phyloP scores from a whole-genome alignment of 1,140 invertebrate genomes.

The Drosophila fuyamai region DNA sequence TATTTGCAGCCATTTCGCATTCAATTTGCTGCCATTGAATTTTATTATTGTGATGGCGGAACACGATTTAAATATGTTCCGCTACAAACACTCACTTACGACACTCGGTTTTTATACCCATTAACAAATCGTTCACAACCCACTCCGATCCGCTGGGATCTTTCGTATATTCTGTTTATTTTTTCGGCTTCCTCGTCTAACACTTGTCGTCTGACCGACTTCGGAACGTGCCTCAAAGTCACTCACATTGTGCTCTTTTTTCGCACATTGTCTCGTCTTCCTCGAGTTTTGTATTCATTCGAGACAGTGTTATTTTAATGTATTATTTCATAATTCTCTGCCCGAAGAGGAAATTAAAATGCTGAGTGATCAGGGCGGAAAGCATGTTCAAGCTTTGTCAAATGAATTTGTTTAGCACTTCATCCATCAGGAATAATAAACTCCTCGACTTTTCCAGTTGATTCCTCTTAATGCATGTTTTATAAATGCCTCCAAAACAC shows the following conservation, averaged over 20 bases:
- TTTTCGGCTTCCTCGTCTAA: slow-evolving; percentile 41
- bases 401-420: slow-evolving; percentile 3
- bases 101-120: slow-evolving; percentile 40
- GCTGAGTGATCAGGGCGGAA: not conserved
- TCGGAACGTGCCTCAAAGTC: slow-evolving; percentile 50
- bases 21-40: slow-evolving; percentile 66
- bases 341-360: slow-evolving; percentile 8
- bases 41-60: slow-evolving; percentile 32
- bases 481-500: slow-evolving; percentile 20
- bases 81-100: slow-evolving; percentile 31
- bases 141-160: slow-evolving; percentile 5
- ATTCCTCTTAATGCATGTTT: slow-evolving; percentile 13
- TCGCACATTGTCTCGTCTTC: slow-evolving; percentile 7
- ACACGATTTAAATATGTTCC: slow-evolving; percentile 45
- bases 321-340: slow-evolving; percentile 1
- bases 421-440: slow-evolving; percentile 3
- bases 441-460: not conserved
- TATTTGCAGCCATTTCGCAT: slow-evolving; percentile 46
- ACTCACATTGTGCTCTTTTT: slow-evolving; percentile 31
- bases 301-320: not conserved
- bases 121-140: slow-evolving; percentile 32
- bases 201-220: slow-evolving; percentile 54
- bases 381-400: not conserved
- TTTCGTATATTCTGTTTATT: slow-evolving; percentile 26
- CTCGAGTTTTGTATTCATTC: slow-evolving; percentile 9